Evolutionary conservation across 2,797 vertebrate species (phyloP), one percentile per base, ranked within the genome.

Genomic region (Megalops cyprinoides): DNA sequence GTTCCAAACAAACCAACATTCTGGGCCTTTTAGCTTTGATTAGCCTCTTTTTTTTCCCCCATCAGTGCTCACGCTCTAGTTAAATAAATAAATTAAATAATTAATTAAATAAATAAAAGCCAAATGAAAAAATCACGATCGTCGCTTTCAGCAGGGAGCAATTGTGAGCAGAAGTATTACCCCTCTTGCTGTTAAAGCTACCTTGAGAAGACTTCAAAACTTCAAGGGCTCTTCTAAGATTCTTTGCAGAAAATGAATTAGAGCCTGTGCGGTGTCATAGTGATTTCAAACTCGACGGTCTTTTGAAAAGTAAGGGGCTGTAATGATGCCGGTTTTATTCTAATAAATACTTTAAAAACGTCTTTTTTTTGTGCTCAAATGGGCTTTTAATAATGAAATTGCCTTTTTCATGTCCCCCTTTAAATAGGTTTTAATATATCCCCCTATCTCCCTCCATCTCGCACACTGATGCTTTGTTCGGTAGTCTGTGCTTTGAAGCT

Each of bases 371-470:
- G 28, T 39, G 6, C 55, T 18, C 44, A 48, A 86, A 87, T 85
- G 8, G 87, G 81, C 80, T 73, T 85, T 82, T 84, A 85, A 88
- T 90, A 82, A 87, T 85, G 79, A 83, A 84, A 82, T 77, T 60
- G 77, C 77, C 49, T 78, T 76, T 76, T 83, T 18, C 55, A 51
- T 42, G 73, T 83, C 12, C 76, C 76, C 81, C 12, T 14, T 78
- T 74, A 39, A 78, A 79, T 82, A 60, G 74, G 10, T 62, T 73
- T 1, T 79, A 81, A 81, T 77, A 75, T 49, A 31, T 80, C 69
- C 67, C 69, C 39, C 76, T 71, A 46, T 77, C 75, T 58, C 69
- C 74, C 44, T 25, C 60, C 67, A 76, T 81, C 75, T 53, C 34
- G 23, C 44, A 20, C 62, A 8, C 18, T 28, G 48, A 48, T 55